Evolutionary conservation across 2,888 invertebrate species (phyloP).

Genomic region (Synanthedon andrenaeformis): DNA sequence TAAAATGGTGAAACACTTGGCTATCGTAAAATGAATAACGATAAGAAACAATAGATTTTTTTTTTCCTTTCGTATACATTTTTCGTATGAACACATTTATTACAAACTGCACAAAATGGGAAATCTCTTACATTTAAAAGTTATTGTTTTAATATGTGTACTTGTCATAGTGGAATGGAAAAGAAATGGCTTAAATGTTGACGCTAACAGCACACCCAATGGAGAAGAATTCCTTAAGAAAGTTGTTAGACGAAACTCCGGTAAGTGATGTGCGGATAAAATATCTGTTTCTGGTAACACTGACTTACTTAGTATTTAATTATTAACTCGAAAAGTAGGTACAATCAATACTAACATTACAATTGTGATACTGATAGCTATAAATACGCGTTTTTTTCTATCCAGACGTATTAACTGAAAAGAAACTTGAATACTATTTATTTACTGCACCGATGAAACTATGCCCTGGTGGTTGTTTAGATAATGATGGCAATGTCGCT

Average conservation of each 20-base stretch:
- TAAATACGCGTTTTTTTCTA: too few species aligned
- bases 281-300: too few species aligned
- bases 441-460: slow-evolving; percentile 53
- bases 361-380: too few species aligned
- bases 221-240: slow-evolving; percentile 27
- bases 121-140: slow-evolving; percentile 12
- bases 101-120: slow-evolving; percentile 13
- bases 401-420: too few species aligned
- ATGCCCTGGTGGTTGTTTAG: slow-evolving; percentile 31
- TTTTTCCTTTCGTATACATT: slow-evolving; percentile 38
- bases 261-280: slow-evolving; percentile 22
- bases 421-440: background rate
- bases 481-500: slow-evolving; percentile 15
- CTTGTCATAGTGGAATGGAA: slow-evolving; percentile 14
- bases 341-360: too few species aligned
- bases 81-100: slow-evolving; percentile 13
- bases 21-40: too few species aligned
- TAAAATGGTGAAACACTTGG: too few species aligned
- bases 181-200: slow-evolving; percentile 9
- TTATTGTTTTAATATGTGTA: slow-evolving; percentile 21
- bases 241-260: slow-evolving; percentile 21
- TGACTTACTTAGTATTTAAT: too few species aligned
- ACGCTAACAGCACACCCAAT: slow-evolving; percentile 15
- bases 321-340: too few species aligned
- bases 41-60: slow-evolving; percentile 15